These are phyloP conservation scores for Pao palembangensis DNA, from an alignment of 2,113 vertebrate species.

Conservation along the genomic window DNA sequence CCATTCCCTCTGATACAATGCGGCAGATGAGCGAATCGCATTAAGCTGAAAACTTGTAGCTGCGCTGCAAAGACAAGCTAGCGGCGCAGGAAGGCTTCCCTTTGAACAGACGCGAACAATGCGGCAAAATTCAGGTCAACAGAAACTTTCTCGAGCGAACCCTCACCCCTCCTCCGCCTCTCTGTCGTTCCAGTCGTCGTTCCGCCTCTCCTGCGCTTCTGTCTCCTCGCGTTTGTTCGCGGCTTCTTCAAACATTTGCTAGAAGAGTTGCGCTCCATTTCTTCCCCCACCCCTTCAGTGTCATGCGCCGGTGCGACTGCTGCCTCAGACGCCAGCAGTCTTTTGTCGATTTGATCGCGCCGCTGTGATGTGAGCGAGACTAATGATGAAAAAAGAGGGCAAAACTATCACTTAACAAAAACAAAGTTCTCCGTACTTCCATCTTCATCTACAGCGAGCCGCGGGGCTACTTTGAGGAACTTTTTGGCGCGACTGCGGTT, in stretches of 20 bases:
- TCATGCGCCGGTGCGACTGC: no score
- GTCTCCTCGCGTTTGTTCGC: conserved; percentile 43
- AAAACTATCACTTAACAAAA: no score
- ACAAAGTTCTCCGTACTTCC: no score
- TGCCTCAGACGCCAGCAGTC: not conserved
- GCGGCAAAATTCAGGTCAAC: conserved; percentile 64
- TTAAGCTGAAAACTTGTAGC: conserved; percentile 52
- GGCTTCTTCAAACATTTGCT: conserved; percentile 44
- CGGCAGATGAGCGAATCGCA: conserved; percentile 44
- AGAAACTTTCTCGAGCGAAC: conserved; percentile 62
- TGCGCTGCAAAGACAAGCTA: conserved; percentile 26
- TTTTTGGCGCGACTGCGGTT: no score
- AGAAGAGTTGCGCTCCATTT: not conserved
- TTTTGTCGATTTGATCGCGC: no score
- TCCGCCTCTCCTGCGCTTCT: conserved; percentile 51
- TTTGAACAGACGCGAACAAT: conserved; percentile 47
- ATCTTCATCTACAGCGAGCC: no score
- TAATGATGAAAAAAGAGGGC: no score
- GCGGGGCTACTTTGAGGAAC: no score
- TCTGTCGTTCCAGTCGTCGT: conserved; percentile 35
- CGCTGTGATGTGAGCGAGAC: no score
- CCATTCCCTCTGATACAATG: conserved; percentile 33
- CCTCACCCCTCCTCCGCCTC: conserved; percentile 5
- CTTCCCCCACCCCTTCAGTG: not conserved
- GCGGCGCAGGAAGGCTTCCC: conserved; percentile 22